phyloP scores from a whole-genome alignment of 1,140 invertebrate species.

The Ditylenchus dipsaci region DNA sequence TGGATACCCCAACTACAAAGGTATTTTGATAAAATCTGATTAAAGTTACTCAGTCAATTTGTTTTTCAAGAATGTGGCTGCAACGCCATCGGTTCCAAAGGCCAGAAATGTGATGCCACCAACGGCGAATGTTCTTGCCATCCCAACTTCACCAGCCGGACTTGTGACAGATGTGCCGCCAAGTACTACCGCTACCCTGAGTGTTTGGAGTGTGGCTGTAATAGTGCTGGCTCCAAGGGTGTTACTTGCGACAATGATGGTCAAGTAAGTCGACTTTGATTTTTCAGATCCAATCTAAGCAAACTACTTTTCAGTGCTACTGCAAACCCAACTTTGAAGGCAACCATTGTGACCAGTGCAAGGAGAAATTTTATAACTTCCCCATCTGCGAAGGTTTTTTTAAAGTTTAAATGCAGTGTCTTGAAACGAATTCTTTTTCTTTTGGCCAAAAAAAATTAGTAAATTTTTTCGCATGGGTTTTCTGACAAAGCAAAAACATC shows the following conservation, averaged over 20 bases:
- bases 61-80: slow-evolving; percentile 73
- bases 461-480: too few relatives aligned
- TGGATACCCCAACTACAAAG: slow-evolving; percentile 76
- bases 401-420: too few relatives aligned
- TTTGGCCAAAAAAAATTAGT: too few relatives aligned
- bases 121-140: slow-evolving; percentile 87
- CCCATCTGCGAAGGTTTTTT: slow-evolving; percentile 78
- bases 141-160: slow-evolving; percentile 79
- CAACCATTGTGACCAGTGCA: slow-evolving; percentile 75
- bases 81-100: slow-evolving; percentile 72
- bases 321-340: slow-evolving; percentile 82
- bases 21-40: background rate
- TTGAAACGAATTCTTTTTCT: too few relatives aligned
- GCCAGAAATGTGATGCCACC: slow-evolving; percentile 71
- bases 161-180: slow-evolving; percentile 87
- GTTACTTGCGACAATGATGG: slow-evolving; percentile 81
- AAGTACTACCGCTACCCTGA: slow-evolving; percentile 90
- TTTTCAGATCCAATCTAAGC: too few relatives aligned
- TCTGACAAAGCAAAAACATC: too few relatives aligned
- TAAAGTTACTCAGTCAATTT: slow-evolving; percentile 3
- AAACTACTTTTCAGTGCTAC: slow-evolving; percentile 70
- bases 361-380: slow-evolving; percentile 93
- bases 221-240: slow-evolving; percentile 78
- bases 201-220: slow-evolving; percentile 85
- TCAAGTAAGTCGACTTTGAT: slow-evolving; percentile 43